Conservation (phyloP, 2,797 vertebrate genomes). For the Streptopelia turtur region DNA sequence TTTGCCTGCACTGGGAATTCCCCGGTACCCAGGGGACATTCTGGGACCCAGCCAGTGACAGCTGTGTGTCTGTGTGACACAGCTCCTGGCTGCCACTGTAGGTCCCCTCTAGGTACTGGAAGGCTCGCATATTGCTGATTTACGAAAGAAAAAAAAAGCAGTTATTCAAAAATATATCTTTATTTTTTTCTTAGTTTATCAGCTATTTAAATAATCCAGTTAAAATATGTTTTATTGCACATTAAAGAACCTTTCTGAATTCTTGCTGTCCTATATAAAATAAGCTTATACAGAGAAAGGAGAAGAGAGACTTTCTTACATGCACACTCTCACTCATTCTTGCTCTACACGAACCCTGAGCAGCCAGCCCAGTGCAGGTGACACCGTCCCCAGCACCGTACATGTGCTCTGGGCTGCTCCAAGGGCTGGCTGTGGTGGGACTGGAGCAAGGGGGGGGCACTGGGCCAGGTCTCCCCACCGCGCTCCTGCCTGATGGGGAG, state of each 20-base stretch:
- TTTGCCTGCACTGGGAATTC: neutral
- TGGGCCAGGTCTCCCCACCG: rapidly evolving
- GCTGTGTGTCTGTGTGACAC: rapidly evolving
- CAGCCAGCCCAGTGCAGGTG: neutral
- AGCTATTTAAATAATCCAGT: constrained; percentile 62
- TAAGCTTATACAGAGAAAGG: neutral
- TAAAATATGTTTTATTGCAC: constrained; percentile 71
- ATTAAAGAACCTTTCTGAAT: constrained; percentile 23
- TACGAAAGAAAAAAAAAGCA: neutral
- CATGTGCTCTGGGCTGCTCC: neutral
- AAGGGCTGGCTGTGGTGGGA: rapidly evolving
- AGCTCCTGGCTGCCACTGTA: neutral
- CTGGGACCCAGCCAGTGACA: neutral
- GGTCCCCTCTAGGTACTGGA: too few species aligned
- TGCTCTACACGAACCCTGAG: neutral
- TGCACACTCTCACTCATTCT: neutral
- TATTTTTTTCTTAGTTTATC: constrained; percentile 31
- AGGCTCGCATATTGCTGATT: rapidly evolving
- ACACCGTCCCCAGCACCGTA: neutral
- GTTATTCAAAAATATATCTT: constrained; percentile 67
- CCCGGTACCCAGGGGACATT: too few species aligned
- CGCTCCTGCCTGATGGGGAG: rapidly evolving
- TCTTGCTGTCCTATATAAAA: neutral
- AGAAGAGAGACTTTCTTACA: neutral
- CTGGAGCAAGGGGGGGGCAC: neutral